Evolutionary conservation across 2,888 invertebrate genomes (phyloP).

Genomic region (Dynastes maya): DNA sequence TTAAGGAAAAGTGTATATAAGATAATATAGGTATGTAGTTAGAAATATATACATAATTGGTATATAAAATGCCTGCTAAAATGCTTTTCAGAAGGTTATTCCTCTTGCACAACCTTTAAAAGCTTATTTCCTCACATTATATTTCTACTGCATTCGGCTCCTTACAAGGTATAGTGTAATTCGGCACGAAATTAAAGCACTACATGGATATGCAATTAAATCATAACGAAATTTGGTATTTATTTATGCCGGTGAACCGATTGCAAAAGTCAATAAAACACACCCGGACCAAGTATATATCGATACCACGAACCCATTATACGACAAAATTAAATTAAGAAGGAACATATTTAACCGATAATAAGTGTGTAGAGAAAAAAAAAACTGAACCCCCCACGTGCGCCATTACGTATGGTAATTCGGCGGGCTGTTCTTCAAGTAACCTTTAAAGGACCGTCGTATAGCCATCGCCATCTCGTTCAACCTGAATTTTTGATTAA

Average conservation of each 20-base stretch:
- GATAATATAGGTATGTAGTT: too few relatives aligned
- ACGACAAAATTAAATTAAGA: too few relatives aligned
- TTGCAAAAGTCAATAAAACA: neutral
- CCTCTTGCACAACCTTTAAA: neutral
- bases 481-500: conserved; percentile 47
- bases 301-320: too few relatives aligned
- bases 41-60: too few relatives aligned
- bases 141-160: neutral
- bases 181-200: neutral
- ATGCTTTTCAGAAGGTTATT: too few relatives aligned
- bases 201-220: conserved; percentile 10
- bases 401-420: conserved; percentile 45
- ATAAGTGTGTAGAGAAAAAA: neutral
- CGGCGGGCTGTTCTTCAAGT: conserved; percentile 46
- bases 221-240: neutral
- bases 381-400: conserved; percentile 33
- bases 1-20: too few relatives aligned
- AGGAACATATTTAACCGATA: too few relatives aligned
- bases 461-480: conserved; percentile 17
- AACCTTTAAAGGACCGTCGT: conserved; percentile 46
- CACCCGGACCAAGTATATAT: too few relatives aligned
- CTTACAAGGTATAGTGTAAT: neutral
- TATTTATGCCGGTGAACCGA: neutral
- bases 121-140: neutral
- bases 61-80: too few relatives aligned